Evolutionary conservation across 2,888 invertebrate genomes (phyloP), one percentile per base, ranked within the genome.

Genomic region (Steinernema scapterisci): DNA sequence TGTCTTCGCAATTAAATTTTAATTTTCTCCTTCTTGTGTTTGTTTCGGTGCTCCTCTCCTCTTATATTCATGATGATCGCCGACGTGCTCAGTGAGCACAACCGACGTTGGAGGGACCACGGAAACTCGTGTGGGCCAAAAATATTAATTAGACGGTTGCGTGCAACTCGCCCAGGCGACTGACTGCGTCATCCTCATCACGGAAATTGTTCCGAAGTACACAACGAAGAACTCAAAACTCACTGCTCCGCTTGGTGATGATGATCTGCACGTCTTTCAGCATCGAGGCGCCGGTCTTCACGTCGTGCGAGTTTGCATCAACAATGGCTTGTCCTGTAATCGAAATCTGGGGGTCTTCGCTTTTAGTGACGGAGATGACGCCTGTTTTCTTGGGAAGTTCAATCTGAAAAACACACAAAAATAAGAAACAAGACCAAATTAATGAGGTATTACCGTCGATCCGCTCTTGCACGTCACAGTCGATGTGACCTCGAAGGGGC

Each of bases 351-450:
- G 95, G 94, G 73, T 93, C 92, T 87, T 93, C 93, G 6, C 93
- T 93, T 82, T 93, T 92, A 82, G 94, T 90, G 43, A 95, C 95
- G 91, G 94, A 93, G 72, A 95, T 92, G 90, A 93, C 94, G 9
- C 93, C 92, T 88, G 93, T 93, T 0, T 93, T 91, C 0, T 92
- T 91, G 0, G 92, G 92, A 0, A 94, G 92, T 16, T 79, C 77
- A 71, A 82, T 77, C 80, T 77, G 48, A 70, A 76, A 25, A 27
- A 71, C 44, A 23, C 21, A 6, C 54, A 38, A n/a, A 21, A 23
- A 11, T 21, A 1, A 52, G 21, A 21, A 31, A 63, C 1, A n/a
- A 63, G 31, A 1, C 9, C 31, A 27, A 63, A 31, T 63, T 38
- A 13, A 7, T 5, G n/a, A 16, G 48, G 21, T 23, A 16, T 31